phyloP scores from a whole-genome alignment of 2,888 invertebrate species.

The Morinoia aosen region DNA sequence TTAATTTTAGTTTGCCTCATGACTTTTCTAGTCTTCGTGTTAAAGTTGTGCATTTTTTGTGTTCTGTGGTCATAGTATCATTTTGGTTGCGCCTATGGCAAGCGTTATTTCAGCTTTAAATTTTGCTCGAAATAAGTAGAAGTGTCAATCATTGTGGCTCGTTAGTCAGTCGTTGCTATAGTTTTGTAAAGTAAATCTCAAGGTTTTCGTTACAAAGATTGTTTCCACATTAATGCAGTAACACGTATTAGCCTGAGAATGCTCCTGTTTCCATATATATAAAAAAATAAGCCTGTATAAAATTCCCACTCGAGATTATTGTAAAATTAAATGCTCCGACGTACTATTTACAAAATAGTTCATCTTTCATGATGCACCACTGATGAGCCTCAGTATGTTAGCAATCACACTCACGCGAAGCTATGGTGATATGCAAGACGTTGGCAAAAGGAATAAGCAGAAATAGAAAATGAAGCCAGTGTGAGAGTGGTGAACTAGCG shows the following conservation, averaged over 20 bases:
- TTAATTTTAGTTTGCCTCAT: slow-evolving; percentile 8
- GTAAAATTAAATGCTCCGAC: neutral
- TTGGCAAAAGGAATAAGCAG: neutral
- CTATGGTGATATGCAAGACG: neutral
- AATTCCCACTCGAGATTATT: neutral
- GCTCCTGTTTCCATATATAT: neutral
- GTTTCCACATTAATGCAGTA: neutral
- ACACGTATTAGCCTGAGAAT: neutral
- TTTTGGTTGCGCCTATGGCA: neutral
- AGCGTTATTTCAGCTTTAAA: neutral
- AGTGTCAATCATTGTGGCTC: neutral
- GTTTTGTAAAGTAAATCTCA: neutral
- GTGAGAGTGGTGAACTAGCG: neutral
- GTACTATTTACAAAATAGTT: neutral
- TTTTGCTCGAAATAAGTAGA: neutral
- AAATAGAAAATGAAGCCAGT: neutral
- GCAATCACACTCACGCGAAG: neutral
- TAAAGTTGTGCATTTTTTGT: slow-evolving; percentile 2
- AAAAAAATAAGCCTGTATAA: neutral
- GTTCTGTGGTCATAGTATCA: neutral
- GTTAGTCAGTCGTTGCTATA: neutral
- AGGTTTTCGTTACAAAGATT: neutral
- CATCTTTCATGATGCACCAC: neutral
- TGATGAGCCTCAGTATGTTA: neutral
- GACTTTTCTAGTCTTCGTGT: slow-evolving; percentile 30